phyloP scores from a whole-genome alignment of 2,113 vertebrate species.

The Salvator merianae region DNA sequence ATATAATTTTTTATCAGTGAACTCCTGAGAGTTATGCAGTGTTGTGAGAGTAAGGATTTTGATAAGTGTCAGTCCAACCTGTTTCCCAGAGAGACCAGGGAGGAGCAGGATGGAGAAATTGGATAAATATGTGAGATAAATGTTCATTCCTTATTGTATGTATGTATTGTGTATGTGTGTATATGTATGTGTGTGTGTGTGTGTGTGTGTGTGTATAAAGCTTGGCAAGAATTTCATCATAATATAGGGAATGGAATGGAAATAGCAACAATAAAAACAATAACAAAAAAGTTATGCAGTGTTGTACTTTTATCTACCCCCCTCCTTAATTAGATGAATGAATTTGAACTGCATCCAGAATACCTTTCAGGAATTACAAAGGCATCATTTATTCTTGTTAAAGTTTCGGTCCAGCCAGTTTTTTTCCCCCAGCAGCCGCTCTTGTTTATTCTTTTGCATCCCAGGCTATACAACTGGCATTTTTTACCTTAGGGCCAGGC shows the following conservation, averaged over 20 bases:
- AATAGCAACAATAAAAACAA: no score
- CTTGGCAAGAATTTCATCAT: no score
- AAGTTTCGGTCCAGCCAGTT: slow-evolving; percentile 13
- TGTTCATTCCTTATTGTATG: no score
- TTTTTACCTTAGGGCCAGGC: slow-evolving; percentile 84
- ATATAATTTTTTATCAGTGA: neutral
- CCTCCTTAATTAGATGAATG: neutral
- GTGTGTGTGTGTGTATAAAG: no score
- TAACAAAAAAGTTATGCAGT: no score
- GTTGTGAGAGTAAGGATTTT: neutral
- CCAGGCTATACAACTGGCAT: slow-evolving; percentile 11
- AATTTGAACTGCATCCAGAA: slow-evolving; percentile 31
- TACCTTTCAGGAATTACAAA: slow-evolving; percentile 33
- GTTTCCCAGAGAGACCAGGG: no score
- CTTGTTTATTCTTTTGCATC: neutral
- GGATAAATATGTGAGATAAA: no score
- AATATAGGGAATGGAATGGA: no score
- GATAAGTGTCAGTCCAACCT: no score
- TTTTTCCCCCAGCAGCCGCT: slow-evolving; percentile 17
- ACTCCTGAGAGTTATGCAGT: neutral
- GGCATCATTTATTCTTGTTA: slow-evolving; percentile 6
- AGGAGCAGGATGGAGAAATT: no score
- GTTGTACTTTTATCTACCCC: neutral
- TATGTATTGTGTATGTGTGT: no score
- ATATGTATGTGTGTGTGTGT: no score